Conservation (phyloP, 2,113 vertebrate genomes). For the Puffinus mauretanicus region DNA sequence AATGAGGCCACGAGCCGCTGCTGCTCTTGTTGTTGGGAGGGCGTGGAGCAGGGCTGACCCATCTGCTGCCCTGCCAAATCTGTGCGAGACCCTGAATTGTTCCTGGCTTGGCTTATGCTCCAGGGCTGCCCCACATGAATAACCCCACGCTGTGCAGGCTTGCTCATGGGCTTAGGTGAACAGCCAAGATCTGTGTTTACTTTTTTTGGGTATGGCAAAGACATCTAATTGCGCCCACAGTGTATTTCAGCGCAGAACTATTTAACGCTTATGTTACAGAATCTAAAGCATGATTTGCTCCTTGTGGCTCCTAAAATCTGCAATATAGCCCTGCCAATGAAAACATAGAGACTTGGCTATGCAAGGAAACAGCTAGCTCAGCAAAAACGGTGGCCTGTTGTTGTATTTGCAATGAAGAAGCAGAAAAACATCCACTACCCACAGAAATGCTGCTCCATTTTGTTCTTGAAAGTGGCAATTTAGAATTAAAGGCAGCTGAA, state of each 20-base stretch:
- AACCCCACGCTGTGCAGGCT: not conserved
- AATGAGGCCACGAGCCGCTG: not conserved
- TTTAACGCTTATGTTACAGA: constrained; percentile 38
- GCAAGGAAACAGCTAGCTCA: constrained; percentile 44
- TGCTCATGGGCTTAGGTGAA: not conserved
- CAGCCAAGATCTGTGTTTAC: not conserved
- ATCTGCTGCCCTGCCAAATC: not conserved
- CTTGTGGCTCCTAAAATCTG: constrained; percentile 48
- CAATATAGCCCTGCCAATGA: constrained; percentile 27
- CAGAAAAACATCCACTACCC: constrained; percentile 33
- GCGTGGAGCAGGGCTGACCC: not conserved
- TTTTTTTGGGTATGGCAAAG: not conserved
- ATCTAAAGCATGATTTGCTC: constrained; percentile 6
- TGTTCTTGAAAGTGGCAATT: constrained; percentile 34
- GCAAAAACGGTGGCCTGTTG: constrained; percentile 31
- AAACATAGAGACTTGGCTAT: constrained; percentile 37
- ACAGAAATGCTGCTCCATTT: constrained; percentile 49
- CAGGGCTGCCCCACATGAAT: not conserved
- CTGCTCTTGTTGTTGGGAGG: not conserved
- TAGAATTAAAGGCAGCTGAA: constrained; percentile 41
- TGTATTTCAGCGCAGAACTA: constrained; percentile 19
- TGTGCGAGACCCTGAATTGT: not conserved
- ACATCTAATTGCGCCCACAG: constrained; percentile 10
- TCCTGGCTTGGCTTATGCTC: not conserved
- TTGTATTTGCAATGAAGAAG: constrained; percentile 28